Evolutionary conservation across 1,140 invertebrate species (phyloP), one percentile per base, ranked within the genome.

Genomic region (Bombus turneri): DNA sequence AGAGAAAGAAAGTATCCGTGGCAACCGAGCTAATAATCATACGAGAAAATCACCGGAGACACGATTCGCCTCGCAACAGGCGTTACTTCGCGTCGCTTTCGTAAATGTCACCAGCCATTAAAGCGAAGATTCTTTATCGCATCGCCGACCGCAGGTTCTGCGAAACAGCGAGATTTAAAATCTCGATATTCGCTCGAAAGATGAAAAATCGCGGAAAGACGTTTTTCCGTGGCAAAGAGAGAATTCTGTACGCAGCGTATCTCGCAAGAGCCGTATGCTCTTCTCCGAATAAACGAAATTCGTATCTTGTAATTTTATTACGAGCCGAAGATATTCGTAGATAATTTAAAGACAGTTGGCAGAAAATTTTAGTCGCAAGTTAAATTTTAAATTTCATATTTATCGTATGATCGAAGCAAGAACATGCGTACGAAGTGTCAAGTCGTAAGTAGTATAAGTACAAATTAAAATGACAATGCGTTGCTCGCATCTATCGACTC

Each of bases 61-160:
- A 47, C 82, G 82, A 72, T 84, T 71, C 81, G 31, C 68, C 43
- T 72, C 59, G 69, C 41, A 34, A 59, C 76, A 79, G 66, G 53
- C 76, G 69, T 74, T 73, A 22, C 68, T 37, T 66, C 68, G 47
- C 83, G 83, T 72, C 39, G 68, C 53, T 81, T 80, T 85, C 77
- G 83, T 66, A 85, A 85, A 85, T 85, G 77, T 81, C 83, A 81
- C 69, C 34, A 78, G 39, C 78, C 83, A 73, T 85, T 85, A 81
- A 85, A 68, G 69, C 57, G 78, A 62, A 57, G 83, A 85, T 81
- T 73, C 59, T 57, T 73, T 85, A 85, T 85, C 83, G 34, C 41
- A 53, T n/a, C 15, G 39, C n/a, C 57, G 74, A 28, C 28, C 43
- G 12, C 15, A 13, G 64, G 3, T 37, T 66, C 31, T 34, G 47